Evolutionary conservation across 2,113 vertebrate species (phyloP).

Genomic region (Tragulus kanchil): DNA sequence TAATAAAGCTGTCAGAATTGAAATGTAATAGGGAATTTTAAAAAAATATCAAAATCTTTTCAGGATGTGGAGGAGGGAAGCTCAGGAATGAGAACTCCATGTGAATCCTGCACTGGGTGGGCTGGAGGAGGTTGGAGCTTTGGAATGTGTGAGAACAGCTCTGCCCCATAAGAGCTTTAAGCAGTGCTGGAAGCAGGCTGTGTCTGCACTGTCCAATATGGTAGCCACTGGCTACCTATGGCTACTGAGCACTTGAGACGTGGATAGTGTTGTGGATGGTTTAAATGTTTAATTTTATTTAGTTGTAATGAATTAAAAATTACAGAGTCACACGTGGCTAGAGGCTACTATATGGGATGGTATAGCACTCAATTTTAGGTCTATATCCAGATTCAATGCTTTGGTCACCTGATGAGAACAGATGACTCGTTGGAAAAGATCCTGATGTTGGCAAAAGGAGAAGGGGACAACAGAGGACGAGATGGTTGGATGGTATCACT

Average conservation of each 20-base stretch:
- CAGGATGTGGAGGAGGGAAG: slow-evolving; percentile 62
- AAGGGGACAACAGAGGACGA: no score
- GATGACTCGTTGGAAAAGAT: no score
- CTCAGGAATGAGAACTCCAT: slow-evolving; percentile 79
- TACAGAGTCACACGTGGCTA: background rate
- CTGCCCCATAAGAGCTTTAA: slow-evolving; percentile 25
- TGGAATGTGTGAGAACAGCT: background rate
- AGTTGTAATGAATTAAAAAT: slow-evolving; percentile 45
- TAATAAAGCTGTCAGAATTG: slow-evolving; percentile 84
- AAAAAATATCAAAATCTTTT: slow-evolving; percentile 86
- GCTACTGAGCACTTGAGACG: background rate
- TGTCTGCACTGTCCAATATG: background rate
- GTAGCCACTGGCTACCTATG: background rate
- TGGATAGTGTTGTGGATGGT: background rate
- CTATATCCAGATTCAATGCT: background rate
- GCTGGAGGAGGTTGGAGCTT: background rate
- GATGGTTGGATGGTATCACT: no score
- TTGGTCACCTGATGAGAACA: no score
- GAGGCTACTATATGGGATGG: background rate
- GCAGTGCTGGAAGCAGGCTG: background rate
- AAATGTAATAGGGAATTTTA: slow-evolving; percentile 79
- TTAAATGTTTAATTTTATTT: slow-evolving; percentile 5
- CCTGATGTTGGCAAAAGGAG: no score
- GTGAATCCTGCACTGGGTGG: slow-evolving; percentile 21
- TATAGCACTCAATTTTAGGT: slow-evolving; percentile 29